Conservation (phyloP, 2,797 vertebrate genomes). For the Leptatherina wallacei region DNA sequence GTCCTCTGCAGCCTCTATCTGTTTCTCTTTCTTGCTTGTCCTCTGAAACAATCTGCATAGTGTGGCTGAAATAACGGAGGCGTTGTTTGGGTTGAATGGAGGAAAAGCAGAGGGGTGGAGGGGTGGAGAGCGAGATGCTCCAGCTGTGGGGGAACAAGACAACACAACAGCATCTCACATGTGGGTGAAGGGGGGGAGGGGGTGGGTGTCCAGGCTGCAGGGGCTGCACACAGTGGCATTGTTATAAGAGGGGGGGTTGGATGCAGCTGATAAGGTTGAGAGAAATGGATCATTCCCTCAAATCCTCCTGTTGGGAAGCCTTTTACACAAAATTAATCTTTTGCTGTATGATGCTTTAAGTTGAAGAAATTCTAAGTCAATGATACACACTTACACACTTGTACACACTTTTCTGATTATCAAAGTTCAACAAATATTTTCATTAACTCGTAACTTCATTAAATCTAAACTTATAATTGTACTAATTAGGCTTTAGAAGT, state of each 20-base stretch:
- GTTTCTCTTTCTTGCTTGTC: constrained; percentile 81
- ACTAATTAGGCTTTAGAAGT: no score
- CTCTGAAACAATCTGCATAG: constrained; percentile 85
- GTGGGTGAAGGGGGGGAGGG: constrained; percentile 59
- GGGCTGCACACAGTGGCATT: constrained; percentile 84
- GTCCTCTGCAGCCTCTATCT: constrained; percentile 78
- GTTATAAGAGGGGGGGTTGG: constrained; percentile 76
- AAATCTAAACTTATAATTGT: no score
- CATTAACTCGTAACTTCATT: background rate
- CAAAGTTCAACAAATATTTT: constrained; percentile 10
- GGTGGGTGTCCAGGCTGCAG: constrained; percentile 54
- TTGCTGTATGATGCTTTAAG: constrained; percentile 38
- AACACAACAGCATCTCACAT: constrained; percentile 87
- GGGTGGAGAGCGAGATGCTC: constrained; percentile 80
- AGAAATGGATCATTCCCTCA: constrained; percentile 83
- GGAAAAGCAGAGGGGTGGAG: constrained; percentile 76
- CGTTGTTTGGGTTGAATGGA: constrained; percentile 85
- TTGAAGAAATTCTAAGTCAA: constrained; percentile 16
- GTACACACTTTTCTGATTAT: constrained; percentile 2
- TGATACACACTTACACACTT: background rate
- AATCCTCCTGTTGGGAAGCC: constrained; percentile 67
- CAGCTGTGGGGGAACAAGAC: constrained; percentile 86
- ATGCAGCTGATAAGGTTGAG: constrained; percentile 79
- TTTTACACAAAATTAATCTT: constrained; percentile 68
- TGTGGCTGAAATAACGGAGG: constrained; percentile 82